Evolutionary conservation across 2,113 vertebrate species (phyloP), one percentile per base, ranked within the genome.

Genomic region (Hyperopisus bebe): DNA sequence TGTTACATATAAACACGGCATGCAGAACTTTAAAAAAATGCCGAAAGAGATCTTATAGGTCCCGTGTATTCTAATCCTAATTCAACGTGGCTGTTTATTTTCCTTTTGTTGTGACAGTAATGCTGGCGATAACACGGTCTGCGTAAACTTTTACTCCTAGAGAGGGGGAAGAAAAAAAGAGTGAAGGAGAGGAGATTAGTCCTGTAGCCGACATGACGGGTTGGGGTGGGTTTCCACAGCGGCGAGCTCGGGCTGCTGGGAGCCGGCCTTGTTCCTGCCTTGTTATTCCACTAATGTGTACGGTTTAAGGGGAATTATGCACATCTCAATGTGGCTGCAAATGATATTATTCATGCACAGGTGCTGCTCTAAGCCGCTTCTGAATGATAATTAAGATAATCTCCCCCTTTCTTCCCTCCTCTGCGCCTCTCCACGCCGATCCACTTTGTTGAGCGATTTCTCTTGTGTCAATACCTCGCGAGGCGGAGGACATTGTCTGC

Each of bases 301-400:
- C 95, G 95, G 95, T 96, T 96, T 96, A 96, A 95, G 92, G 92
- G 93, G 94, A 95, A 95, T 95, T 95, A 95, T 95, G 94, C 95
- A 95, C 94, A 95, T 96, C 95, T 95, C 95, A 94, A 92, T 94
- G 95, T 95, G 94, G 93, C 95, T 93, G 94, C 96, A 96, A 96
- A 96, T 93, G 94, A 96, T 95, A 96, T 96, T 96, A 96, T 96
- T 95, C 95, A 95, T 95, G 95, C 96, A 95, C 96, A 96, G 96
- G 96, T 96, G 95, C 95, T 95, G 95, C 95, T 94, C 95, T 95
- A 93, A 95, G 95, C 95, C 92, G 94, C 94, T 94, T 95, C 94
- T 94, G 95, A 96, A 96, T 96, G 95, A 96, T 96, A 96, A 96
- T 96, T 96, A 96, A 96, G 96, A 96, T 96, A 96, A 96, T 96